phyloP scores from a whole-genome alignment of 2,888 invertebrate genomes.

The Corythucha ciliata region DNA sequence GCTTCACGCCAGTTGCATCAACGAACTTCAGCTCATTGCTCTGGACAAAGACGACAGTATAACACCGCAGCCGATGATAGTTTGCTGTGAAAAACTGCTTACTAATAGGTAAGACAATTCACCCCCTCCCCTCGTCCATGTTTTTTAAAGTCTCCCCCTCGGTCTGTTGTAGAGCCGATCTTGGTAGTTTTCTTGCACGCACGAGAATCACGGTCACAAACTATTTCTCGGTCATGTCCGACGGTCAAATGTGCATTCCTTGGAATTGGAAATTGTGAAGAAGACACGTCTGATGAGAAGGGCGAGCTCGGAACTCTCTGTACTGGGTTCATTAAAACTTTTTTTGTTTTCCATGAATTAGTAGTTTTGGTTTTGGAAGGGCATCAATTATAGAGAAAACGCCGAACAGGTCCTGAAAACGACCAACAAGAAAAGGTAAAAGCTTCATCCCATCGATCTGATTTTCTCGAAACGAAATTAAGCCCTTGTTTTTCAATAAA shows the following conservation, averaged over 20 bases:
- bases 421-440: too few species aligned
- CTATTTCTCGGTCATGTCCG: conserved; percentile 82
- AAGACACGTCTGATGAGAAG: too few species aligned
- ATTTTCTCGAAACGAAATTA: too few species aligned
- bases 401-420: too few species aligned
- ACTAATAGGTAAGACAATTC: conserved; percentile 42
- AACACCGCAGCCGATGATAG: conserved; percentile 80
- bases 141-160: neutral
- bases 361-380: too few species aligned
- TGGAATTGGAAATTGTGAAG: conserved; percentile 85
- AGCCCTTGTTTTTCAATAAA: too few species aligned
- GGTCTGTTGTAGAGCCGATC: conserved; percentile 35
- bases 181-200: conserved; percentile 50
- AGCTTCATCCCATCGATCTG: too few species aligned
- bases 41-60: conserved; percentile 84
- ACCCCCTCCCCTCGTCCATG: too few species aligned
- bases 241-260: conserved; percentile 85
- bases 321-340: too few species aligned
- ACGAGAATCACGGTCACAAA: conserved; percentile 72
- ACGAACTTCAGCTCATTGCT: conserved; percentile 58
- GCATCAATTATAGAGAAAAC: too few species aligned
- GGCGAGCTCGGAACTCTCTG: too few species aligned
- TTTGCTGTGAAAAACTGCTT: conserved; percentile 66
- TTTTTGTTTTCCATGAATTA: too few species aligned
- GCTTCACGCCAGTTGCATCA: conserved; percentile 56